Conservation (phyloP, 2,888 invertebrate genomes). For the Nomada ferruginata region DNA sequence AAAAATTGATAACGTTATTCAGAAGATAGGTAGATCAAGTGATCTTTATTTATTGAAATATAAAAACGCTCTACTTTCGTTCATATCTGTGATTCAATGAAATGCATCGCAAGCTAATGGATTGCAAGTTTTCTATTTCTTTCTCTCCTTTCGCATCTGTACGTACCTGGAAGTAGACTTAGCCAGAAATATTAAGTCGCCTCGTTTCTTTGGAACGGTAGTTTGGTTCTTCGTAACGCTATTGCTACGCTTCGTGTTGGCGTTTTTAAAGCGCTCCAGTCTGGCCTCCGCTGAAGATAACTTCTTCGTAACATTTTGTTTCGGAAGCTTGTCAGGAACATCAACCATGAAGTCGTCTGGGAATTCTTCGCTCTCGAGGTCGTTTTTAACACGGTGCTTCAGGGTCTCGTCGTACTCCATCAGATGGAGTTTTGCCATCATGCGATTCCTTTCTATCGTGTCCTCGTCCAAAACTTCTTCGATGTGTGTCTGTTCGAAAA, state of each 20-base stretch:
- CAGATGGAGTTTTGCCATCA: conserved; percentile 75
- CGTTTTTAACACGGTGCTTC: conserved; percentile 83
- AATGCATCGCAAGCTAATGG: background rate
- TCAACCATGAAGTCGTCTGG: conserved; percentile 79
- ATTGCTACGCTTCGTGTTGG: conserved; percentile 73
- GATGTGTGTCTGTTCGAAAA: conserved; percentile 63
- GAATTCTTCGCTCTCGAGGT: conserved; percentile 84
- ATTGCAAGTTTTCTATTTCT: background rate
- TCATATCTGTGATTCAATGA: background rate
- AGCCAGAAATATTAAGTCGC: conserved; percentile 69
- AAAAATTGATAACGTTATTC: background rate
- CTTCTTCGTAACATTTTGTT: conserved; percentile 83
- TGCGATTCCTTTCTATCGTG: conserved; percentile 73
- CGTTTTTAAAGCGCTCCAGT: conserved; percentile 76
- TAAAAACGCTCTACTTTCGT: background rate
- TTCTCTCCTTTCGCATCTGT: background rate
- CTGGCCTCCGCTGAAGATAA: conserved; percentile 81
- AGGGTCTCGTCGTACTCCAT: conserved; percentile 83
- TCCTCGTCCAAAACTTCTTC: conserved; percentile 72
- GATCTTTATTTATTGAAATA: background rate
- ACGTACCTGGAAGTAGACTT: conserved; percentile 74
- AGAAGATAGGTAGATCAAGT: background rate
- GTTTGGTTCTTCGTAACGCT: conserved; percentile 47
- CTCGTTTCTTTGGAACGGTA: conserved; percentile 74
- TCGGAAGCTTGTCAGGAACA: conserved; percentile 79